Percentiles rank a stretch among this genome's conserved stretches.
Conservation (phyloP, 2,113 vertebrate genomes). For the Petrocephalus microphthalmus region DNA sequence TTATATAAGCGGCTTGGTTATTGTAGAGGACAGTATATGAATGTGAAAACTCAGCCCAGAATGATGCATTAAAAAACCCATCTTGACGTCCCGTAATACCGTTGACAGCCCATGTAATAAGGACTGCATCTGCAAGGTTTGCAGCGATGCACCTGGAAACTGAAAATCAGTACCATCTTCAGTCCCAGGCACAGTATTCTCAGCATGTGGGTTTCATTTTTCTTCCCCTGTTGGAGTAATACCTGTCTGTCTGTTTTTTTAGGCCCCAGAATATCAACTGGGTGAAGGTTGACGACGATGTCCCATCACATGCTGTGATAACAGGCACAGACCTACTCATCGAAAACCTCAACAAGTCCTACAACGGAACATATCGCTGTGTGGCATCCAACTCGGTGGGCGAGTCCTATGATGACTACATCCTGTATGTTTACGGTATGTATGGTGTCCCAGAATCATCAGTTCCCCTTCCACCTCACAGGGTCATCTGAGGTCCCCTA, state of each 20-base stretch:
- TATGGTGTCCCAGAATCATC: conserved; percentile 20
- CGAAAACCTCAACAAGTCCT: conserved; percentile 96
- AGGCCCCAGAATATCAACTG: conserved; percentile 87
- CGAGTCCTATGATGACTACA: conserved; percentile 87
- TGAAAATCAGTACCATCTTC: background rate
- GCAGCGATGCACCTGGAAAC: background rate
- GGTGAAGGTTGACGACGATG: conserved; percentile 91
- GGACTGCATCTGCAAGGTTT: background rate
- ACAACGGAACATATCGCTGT: conserved; percentile 96
- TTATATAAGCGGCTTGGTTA: background rate
- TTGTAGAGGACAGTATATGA: conserved; percentile 5
- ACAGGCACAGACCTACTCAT: conserved; percentile 85
- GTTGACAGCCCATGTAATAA: conserved; percentile 13
- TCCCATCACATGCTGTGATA: conserved; percentile 87
- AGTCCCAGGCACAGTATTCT: background rate
- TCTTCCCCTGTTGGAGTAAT: background rate
- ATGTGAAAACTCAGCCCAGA: conserved; percentile 2
- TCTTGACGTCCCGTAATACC: conserved; percentile 8
- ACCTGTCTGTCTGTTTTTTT: conserved; percentile 29
- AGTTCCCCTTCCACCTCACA: background rate
- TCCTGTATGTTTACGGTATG: conserved; percentile 95
- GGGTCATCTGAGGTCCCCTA: conserved; percentile 19
- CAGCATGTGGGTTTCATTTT: background rate
- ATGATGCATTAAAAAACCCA: background rate
- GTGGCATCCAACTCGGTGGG: conserved; percentile 86